A percentile compares a stretch with the other conserved stretches of the same genome.
These are phyloP conservation scores for Mylabris sibirica DNA, from an alignment of 2,888 invertebrate genomes.

Conservation along the genomic window DNA sequence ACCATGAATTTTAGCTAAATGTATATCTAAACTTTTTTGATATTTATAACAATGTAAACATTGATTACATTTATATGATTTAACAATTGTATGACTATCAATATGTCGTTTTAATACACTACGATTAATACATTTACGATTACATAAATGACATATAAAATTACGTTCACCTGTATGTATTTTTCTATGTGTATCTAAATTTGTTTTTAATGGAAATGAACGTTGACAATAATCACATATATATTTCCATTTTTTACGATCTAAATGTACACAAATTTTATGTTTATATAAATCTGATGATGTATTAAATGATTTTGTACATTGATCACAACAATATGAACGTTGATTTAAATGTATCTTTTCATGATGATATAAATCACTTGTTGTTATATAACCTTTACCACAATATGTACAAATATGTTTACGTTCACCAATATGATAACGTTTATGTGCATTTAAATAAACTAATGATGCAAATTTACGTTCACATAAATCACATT, in stretches of 20 bases:
- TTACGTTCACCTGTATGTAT: slow-evolving; percentile 55
- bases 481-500: slow-evolving; percentile 53
- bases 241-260: slow-evolving; percentile 53
- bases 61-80: slow-evolving; percentile 60
- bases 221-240: slow-evolving; percentile 50
- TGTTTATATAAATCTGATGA: slow-evolving; percentile 56
- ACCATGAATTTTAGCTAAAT: slow-evolving; percentile 63
- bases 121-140: slow-evolving; percentile 51
- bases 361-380: slow-evolving; percentile 56
- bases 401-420: slow-evolving; percentile 56
- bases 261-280: slow-evolving; percentile 54
- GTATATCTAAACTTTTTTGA: slow-evolving; percentile 62
- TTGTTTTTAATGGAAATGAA: slow-evolving; percentile 54
- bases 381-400: slow-evolving; percentile 60
- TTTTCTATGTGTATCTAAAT: slow-evolving; percentile 53
- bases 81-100: slow-evolving; percentile 51
- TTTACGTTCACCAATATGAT: slow-evolving; percentile 50
- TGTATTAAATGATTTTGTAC: slow-evolving; percentile 57
- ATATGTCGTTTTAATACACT: slow-evolving; percentile 52
- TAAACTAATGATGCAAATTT: slow-evolving; percentile 54
- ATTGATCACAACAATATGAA: slow-evolving; percentile 52
- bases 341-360: slow-evolving; percentile 56
- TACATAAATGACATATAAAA: slow-evolving; percentile 54
- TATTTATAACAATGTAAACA: slow-evolving; percentile 66
- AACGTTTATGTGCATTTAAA: slow-evolving; percentile 53